A percentile compares a stretch with the other conserved stretches of the same genome.
Conservation (phyloP, 2,888 invertebrate species). For the Drosophila niveifrons region DNA sequence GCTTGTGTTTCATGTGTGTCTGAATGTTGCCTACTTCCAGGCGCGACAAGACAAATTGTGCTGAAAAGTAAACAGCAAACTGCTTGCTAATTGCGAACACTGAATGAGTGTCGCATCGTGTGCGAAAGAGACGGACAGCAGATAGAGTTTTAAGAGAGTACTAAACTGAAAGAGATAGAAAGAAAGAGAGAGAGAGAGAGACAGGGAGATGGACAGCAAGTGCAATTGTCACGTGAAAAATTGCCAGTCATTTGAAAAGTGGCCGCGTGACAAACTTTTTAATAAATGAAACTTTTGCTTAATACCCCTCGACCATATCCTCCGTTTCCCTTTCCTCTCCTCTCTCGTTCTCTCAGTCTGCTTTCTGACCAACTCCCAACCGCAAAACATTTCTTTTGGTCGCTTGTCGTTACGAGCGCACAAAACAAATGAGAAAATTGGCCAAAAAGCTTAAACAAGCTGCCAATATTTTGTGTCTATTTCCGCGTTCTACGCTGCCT, state of each 20-base stretch:
- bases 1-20: constrained; percentile 47
- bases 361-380: constrained; percentile 59
- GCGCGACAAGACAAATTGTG: constrained; percentile 76
- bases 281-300: constrained; percentile 75
- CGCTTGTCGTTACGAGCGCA: constrained; percentile 13
- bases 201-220: not conserved
- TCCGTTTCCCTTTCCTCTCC: not conserved
- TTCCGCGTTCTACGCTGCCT: constrained; percentile 48
- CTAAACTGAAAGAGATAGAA: not conserved
- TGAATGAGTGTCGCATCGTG: constrained; percentile 9
- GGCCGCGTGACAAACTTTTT: constrained; percentile 75
- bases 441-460: constrained; percentile 79
- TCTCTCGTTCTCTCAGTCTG: not conserved
- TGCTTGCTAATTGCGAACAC: constrained; percentile 72
- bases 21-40: constrained; percentile 66
- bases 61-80: constrained; percentile 73
- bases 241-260: constrained; percentile 78
- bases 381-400: constrained; percentile 53
- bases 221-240: constrained; percentile 77
- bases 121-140: not conserved
- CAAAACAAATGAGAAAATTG: constrained; percentile 69
- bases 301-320: constrained; percentile 6
- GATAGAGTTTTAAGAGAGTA: not conserved
- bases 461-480: constrained; percentile 79
- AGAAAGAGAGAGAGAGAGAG: not conserved